A percentile compares a stretch with the other conserved stretches of the same genome.
Conservation (phyloP, 2,888 invertebrate species). For the Synergus laeviventris region DNA sequence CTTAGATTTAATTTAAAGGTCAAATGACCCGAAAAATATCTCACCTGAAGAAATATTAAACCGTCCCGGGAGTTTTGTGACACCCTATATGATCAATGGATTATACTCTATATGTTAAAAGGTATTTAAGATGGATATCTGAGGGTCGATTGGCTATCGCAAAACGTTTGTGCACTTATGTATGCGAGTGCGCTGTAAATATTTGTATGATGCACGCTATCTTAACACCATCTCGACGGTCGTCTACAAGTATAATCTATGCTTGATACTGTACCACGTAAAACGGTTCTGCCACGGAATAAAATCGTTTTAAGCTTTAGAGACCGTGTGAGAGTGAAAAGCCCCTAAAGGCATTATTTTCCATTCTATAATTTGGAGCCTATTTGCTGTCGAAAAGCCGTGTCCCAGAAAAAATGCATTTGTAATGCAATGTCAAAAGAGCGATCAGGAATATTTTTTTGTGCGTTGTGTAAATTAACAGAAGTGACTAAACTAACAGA, state of each 20-base stretch:
- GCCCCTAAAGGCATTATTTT: constrained; percentile 29
- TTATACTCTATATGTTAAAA: constrained; percentile 3
- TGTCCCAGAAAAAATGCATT: neutral
- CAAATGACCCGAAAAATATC: too few species aligned
- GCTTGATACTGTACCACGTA: constrained; percentile 54
- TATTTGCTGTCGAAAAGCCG: neutral
- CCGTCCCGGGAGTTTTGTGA: too few species aligned
- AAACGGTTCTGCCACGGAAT: constrained; percentile 50
- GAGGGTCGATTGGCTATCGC: constrained; percentile 1
- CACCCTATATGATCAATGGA: constrained; percentile 22
- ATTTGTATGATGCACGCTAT: constrained; percentile 61
- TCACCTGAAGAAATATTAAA: too few species aligned
- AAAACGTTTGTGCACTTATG: constrained; percentile 13
- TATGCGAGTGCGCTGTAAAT: constrained; percentile 53
- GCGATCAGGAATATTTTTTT: neutral
- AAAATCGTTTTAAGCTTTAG: constrained; percentile 48
- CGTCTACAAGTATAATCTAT: constrained; percentile 53
- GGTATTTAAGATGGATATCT: constrained; percentile 13
- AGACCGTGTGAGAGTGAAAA: neutral
- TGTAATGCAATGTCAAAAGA: neutral
- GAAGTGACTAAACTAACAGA: neutral
- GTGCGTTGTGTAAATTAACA: neutral
- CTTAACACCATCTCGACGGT: constrained; percentile 55
- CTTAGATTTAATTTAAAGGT: too few species aligned
- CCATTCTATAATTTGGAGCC: neutral